phyloP scores from a whole-genome alignment of 1,140 invertebrate species.

The Philotrypesis tridentata region DNA sequence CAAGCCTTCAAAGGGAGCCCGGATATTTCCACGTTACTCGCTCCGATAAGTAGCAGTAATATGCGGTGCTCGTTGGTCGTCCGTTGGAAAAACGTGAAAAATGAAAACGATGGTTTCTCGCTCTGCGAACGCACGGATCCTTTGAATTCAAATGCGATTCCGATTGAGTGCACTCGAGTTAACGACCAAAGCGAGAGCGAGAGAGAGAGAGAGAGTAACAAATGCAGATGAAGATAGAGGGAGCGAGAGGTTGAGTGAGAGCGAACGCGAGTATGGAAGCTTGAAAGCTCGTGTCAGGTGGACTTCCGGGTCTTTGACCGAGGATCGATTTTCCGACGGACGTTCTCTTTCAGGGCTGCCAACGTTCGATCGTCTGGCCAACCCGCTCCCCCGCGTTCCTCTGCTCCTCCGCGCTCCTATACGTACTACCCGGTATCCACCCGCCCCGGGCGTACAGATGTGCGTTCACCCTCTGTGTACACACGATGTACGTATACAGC shows the following conservation, averaged over 20 bases:
- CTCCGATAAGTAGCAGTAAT: not conserved
- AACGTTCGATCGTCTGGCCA: slow-evolving; percentile 1
- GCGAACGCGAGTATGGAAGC: not conserved
- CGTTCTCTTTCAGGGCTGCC: not conserved
- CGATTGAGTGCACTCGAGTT: slow-evolving; percentile 20
- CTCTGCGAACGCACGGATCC: not conserved
- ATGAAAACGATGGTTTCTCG: not conserved
- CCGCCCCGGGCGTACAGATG: not conserved
- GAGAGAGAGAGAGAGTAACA: not conserved
- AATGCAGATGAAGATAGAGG: not conserved
- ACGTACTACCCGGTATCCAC: too few species aligned
- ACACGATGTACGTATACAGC: not conserved
- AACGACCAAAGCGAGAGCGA: not conserved
- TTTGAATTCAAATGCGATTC: slow-evolving; percentile 30
- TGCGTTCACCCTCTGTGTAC: not conserved
- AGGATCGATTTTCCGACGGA: slow-evolving; percentile 46
- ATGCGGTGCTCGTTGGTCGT: not conserved
- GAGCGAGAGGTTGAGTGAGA: not conserved
- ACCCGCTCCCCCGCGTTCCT: not conserved
- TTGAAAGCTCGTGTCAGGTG: slow-evolving; percentile 37
- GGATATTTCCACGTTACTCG: not conserved
- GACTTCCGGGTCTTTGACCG: slow-evolving; percentile 53
- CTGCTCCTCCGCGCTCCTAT: not conserved
- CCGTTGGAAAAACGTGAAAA: not conserved
- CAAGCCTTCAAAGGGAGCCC: not conserved